These are phyloP conservation scores for Heliconius nattereri DNA, from an alignment of 1,140 invertebrate genomes.

Conservation along the genomic window DNA sequence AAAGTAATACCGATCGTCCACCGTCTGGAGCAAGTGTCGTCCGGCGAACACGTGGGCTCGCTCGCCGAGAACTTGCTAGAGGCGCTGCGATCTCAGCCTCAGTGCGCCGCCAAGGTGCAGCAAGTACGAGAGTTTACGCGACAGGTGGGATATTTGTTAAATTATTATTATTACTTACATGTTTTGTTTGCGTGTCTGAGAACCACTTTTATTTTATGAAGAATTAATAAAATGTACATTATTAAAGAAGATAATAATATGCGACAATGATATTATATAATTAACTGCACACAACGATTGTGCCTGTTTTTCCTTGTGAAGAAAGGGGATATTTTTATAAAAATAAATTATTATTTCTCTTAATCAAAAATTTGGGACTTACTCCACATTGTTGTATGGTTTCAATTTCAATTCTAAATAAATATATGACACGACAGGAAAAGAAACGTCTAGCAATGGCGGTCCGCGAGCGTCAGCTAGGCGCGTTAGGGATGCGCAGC, in stretches of 20 bases:
- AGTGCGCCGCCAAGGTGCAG: constrained; percentile 92
- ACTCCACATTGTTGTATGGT: too few species aligned
- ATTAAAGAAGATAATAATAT: too few species aligned
- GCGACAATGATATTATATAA: too few species aligned
- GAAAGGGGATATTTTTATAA: too few species aligned
- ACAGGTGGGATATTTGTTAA: constrained; percentile 67
- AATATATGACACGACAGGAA: constrained; percentile 79
- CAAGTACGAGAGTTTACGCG: constrained; percentile 95
- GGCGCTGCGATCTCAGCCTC: constrained; percentile 92
- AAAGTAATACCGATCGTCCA: constrained; percentile 96
- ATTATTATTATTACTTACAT: constrained; percentile 1
- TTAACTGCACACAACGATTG: too few species aligned
- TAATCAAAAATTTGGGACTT: too few species aligned
- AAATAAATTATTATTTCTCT: too few species aligned
- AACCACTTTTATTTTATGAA: too few species aligned
- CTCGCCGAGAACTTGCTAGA: constrained; percentile 97
- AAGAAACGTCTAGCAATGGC: constrained; percentile 99
- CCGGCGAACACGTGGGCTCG: constrained; percentile 97
- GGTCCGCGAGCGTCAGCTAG: constrained; percentile 97
- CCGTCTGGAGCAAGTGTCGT: constrained; percentile 97
- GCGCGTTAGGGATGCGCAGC: constrained; percentile 96
- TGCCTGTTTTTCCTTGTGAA: too few species aligned
- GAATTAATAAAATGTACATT: too few species aligned
- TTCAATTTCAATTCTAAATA: too few species aligned
- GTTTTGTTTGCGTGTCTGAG: too few species aligned